Base-by-base conservation (phyloP, 2,797 vertebrate species). In the Chrysolophus pictus region DNA sequence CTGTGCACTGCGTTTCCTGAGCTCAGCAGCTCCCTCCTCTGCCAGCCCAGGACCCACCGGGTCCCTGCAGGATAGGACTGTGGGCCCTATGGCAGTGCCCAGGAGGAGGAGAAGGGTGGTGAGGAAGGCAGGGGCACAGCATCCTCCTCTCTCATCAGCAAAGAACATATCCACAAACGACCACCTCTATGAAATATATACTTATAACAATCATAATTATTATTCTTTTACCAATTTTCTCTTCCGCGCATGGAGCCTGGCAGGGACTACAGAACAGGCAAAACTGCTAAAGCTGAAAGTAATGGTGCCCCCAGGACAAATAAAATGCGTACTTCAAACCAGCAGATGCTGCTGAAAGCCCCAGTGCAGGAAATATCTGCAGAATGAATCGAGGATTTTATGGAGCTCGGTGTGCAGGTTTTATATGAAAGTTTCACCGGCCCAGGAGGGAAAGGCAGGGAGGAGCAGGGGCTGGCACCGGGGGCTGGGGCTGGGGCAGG, bases 191-290 rank as follows among this genome's bases (percentile, higher is more conserved):
- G 96, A 97, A 97, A 98, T 96, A 96, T 94, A 93, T 96, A 97
- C 97, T 97, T 97, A 97, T 96, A 97, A 94, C 96, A 95, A 97
- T 97, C 96, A 97, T 97, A 95, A 97, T 97, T 84, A 97, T 97
- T 97, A 97, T 97, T 97, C 97, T 98, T 97, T 97, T 96, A 97
- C 96, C 97, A 97, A 96, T 97, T 97, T 96, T 97, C 96, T 97
- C 95, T 97, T 97, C 97, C 41, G 81, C 87, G 62, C 65, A 89
- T 96, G 96, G 96, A 97, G 95, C 97, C 97, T 97, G 97, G 96
- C 95, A 96, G 97, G 87, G 93, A 97, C 96, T 97, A 96, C 96
- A 96, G 97, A 98, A 96, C 95, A 96, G 96, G 96, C 96, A 95
- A 94, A 97, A 88, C 97, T 95, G 96, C 97, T 97, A 94, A 97